These are phyloP conservation scores for Allobates femoralis DNA, from an alignment of 2,797 vertebrate genomes.

Conservation along the genomic window DNA sequence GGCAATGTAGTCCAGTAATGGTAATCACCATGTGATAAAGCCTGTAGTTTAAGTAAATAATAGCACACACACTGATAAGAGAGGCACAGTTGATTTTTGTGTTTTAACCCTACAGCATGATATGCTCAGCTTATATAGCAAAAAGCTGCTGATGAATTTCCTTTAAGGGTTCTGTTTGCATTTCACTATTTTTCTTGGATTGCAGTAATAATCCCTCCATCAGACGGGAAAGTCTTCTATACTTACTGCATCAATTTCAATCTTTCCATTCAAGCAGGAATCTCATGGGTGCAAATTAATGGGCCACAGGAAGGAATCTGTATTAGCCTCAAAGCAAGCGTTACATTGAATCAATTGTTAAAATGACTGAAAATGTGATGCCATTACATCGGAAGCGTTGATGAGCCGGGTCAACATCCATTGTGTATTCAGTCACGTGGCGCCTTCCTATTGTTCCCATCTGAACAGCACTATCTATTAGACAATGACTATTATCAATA, in stretches of 20 bases:
- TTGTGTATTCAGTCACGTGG: not conserved
- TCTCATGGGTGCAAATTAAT: constrained; percentile 36
- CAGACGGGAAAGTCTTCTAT: not conserved
- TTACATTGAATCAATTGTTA: constrained; percentile 31
- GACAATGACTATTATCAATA: not conserved
- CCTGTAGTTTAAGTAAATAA: no score
- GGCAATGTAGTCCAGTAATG: no score
- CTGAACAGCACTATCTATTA: not conserved
- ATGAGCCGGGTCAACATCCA: not conserved
- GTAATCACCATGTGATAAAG: no score
- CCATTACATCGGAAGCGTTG: constrained; percentile 2
- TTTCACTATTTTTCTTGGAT: not conserved
- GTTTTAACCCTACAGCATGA: no score
- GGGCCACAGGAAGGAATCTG: not conserved
- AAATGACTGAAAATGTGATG: not conserved
- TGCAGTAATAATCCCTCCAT: not conserved
- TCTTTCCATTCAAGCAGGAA: constrained; percentile 13
- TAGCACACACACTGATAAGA: no score
- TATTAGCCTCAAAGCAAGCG: not conserved
- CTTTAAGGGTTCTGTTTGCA: not conserved
- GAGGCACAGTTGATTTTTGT: no score
- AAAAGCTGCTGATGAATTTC: no score
- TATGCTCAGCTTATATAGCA: no score
- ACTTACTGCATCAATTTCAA: constrained; percentile 22
- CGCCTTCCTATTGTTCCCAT: not conserved